phyloP scores from a whole-genome alignment of 1,140 invertebrate genomes.

The Sitodiplosis mosellana region DNA sequence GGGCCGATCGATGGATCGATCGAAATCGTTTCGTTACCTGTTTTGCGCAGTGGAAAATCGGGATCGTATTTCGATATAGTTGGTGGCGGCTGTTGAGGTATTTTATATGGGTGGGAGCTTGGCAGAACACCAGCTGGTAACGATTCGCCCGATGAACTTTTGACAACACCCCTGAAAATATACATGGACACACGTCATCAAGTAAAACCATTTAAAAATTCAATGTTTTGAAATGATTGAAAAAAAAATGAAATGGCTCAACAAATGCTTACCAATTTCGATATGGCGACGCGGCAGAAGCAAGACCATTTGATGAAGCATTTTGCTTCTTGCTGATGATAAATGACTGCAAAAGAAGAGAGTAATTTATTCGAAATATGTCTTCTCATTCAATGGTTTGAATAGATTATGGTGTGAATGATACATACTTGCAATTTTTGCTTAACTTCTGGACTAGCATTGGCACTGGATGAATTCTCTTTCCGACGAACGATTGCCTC shows the following conservation, averaged over 20 bases:
- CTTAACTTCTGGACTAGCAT: slow-evolving; percentile 89
- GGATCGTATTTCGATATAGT: slow-evolving; percentile 47
- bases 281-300: slow-evolving; percentile 43
- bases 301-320: slow-evolving; percentile 52
- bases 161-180: slow-evolving; percentile 32
- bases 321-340: slow-evolving; percentile 76
- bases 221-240: not conserved
- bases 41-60: slow-evolving; percentile 86
- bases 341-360: slow-evolving; percentile 48
- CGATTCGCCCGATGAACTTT: slow-evolving; percentile 38
- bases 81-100: slow-evolving; percentile 33
- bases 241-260: slow-evolving; percentile 2
- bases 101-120: slow-evolving; percentile 45
- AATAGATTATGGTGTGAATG: slow-evolving; percentile 1
- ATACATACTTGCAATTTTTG: slow-evolving; percentile 65
- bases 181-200: not conserved
- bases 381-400: not conserved
- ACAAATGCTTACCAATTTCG: slow-evolving; percentile 50
- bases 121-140: slow-evolving; percentile 31
- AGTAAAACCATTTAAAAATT: not conserved
- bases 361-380: slow-evolving; percentile 2
- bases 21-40: slow-evolving; percentile 43
- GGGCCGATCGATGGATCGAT: not conserved
- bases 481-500: slow-evolving; percentile 56
- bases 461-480: slow-evolving; percentile 87